Evolutionary conservation across 2,888 invertebrate species (phyloP), one percentile per base, ranked within the genome.

Genomic region (Ochropacha duplaris): DNA sequence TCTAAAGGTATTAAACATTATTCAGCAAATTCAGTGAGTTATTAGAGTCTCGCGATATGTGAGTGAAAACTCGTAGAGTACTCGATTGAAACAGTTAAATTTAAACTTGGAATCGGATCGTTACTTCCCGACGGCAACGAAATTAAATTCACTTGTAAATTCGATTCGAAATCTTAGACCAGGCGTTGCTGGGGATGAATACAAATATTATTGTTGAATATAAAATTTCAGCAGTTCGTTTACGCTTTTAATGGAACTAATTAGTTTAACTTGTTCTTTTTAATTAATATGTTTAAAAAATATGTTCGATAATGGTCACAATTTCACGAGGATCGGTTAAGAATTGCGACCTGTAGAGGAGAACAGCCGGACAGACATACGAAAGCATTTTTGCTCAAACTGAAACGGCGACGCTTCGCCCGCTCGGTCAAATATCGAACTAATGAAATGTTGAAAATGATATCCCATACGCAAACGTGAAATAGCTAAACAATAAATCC

Each of bases 111-210:
- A 14, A 52, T 52, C 52, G 16, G 34, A 31, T 22, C 28, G 31
- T 52, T 34, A 31, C 52, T 11, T 52, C 22, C 44, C 24, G 19
- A 9, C 31, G 16, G 3, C 19, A 34, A 34, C 31, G 34, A 52
- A 44, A 52, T 52, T 52, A 52, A 51, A 52, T 52, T 52, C 31
- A 31, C 52, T 52, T 52, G 52, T 31, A 50, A 50, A 50, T 19
- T 52, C 52, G 28, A 28, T 51, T 34, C 6, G 9, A 19, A 31
- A 52, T 52, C 52, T 52, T 51, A 44, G 9, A 44, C 9, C 44
- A 36, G 36, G 36, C 14, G 50, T 51, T 31, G 52, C 31, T 19
- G 19, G 31, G 22, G 22, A 31, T 52, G 52, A 52, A 52, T 52
- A 52, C 22, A 52, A 52, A 52, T 52, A 52, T 51, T 51, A 51